Evolutionary conservation across 1,140 invertebrate species (phyloP), one percentile per base, ranked within the genome.

Genomic region (Nebria ingens): DNA sequence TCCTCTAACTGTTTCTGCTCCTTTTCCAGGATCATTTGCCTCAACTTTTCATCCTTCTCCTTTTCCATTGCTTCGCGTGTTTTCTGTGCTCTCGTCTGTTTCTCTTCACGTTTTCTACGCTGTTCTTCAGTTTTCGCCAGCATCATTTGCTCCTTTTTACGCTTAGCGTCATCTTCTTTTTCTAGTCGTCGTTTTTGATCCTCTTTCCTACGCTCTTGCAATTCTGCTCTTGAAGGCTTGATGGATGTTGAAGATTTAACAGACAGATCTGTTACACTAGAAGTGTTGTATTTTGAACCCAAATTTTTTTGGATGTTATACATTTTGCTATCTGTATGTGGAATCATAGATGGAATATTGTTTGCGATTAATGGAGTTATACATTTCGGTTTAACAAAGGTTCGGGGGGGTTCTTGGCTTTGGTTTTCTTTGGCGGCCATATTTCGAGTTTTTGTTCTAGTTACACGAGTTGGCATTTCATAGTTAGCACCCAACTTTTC

Each of bases 41-140:
- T 72, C 29, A 76, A 73, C 4, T 74, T 74, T 61, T 80, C 78
- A 58, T 78, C 74, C 40, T 76, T 75, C 40, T 75, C 76, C 42
- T 70, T 76, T 52, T 82, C 79, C 53, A 77, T 74, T 1, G 71
- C 73, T 57, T 80, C 77, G 11, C 78, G 71, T n/a, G 73, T 72
- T 56, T 76, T 69, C 53, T 73, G 77, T 9, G 76, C 80, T 56
- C 77, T 78, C 13, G 72, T 57, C 64, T 82, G 78, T 55, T 80
- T 82, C 53, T 79, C 73, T 57, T 81, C 75, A 0, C 79, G 69
- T 61, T 75, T 77, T 54, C 76, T 76, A 59, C 71, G 76, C 38
- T 75, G 77, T 40, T 79, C 78, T 61, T 82, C 80, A 2, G 59
- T 22, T 56, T 61, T 58, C n/a, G 61, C 59, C 19, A 51, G 54